Evolutionary conservation across 2,113 vertebrate genomes (phyloP).

Genomic region (Brienomyrus brachyistius): DNA sequence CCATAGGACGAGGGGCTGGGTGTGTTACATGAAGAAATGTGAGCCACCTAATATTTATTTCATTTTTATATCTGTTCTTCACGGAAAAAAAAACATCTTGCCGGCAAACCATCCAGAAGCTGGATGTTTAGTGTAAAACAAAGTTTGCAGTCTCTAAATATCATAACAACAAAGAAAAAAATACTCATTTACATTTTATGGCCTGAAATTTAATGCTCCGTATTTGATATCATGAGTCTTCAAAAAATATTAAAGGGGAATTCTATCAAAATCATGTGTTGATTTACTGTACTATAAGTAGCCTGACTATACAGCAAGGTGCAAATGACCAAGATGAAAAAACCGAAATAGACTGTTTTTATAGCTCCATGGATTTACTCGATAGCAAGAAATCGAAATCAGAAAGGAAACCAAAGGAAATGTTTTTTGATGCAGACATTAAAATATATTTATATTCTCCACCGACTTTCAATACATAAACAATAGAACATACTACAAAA

Average conservation of each 20-base stretch:
- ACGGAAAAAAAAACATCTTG: not conserved
- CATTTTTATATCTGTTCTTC: not conserved
- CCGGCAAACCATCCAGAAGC: not conserved
- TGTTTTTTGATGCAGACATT: not conserved
- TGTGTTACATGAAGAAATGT: constrained; percentile 66
- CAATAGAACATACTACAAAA: not conserved
- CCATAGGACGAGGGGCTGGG: constrained; percentile 47
- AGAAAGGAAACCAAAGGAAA: not conserved
- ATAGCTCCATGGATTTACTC: not conserved
- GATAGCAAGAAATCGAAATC: not conserved
- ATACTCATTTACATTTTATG: not conserved
- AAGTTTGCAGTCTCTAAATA: not conserved
- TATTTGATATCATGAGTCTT: not conserved
- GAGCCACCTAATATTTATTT: constrained; percentile 16
- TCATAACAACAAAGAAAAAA: not conserved
- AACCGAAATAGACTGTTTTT: not conserved
- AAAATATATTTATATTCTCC: not conserved
- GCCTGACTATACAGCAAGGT: not conserved
- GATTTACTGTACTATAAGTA: not conserved
- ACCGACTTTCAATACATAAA: not conserved
- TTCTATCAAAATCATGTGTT: not conserved
- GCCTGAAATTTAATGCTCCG: not conserved
- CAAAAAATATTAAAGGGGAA: not conserved
- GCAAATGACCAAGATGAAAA: not conserved
- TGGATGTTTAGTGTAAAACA: not conserved